phyloP scores from a whole-genome alignment of 2,113 vertebrate species.

The Malaclemys terrapin region DNA sequence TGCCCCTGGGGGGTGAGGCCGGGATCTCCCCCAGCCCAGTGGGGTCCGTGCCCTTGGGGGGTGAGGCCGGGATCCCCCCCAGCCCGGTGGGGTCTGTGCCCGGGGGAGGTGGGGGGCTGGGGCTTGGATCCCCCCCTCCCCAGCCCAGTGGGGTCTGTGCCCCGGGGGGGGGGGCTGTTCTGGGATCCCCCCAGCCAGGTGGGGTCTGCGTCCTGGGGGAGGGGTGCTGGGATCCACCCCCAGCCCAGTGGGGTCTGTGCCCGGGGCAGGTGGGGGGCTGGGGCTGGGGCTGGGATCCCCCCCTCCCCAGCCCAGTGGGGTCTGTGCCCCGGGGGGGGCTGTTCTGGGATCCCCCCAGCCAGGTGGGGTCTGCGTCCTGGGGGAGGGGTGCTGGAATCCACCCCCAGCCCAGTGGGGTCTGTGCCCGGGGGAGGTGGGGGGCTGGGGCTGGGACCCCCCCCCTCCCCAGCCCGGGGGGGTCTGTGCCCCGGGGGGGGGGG shows the following conservation, averaged over 20 bases:
- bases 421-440: not conserved
- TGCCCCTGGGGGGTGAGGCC: accelerated
- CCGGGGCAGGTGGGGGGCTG: no score
- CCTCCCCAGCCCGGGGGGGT: not conserved
- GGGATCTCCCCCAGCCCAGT: not conserved
- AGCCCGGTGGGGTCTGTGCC: no score
- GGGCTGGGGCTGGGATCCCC: not conserved
- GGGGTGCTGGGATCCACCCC: no score
- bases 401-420: no score
- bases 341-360: not conserved
- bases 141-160: no score
- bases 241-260: no score
- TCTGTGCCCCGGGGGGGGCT: not conserved
- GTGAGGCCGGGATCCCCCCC: not conserved
- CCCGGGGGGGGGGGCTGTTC: no score
- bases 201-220: no score
- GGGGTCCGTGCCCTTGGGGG: not conserved
- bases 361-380: no score
- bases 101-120: no score
- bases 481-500: not conserved
- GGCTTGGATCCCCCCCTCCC: no score
- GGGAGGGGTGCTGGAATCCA: not conserved
- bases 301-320: not conserved
- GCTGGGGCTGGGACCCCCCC: not conserved
- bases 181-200: no score